Evolutionary conservation across 2,113 vertebrate species (phyloP).

Genomic region (Nothocercus nigrocapillus): DNA sequence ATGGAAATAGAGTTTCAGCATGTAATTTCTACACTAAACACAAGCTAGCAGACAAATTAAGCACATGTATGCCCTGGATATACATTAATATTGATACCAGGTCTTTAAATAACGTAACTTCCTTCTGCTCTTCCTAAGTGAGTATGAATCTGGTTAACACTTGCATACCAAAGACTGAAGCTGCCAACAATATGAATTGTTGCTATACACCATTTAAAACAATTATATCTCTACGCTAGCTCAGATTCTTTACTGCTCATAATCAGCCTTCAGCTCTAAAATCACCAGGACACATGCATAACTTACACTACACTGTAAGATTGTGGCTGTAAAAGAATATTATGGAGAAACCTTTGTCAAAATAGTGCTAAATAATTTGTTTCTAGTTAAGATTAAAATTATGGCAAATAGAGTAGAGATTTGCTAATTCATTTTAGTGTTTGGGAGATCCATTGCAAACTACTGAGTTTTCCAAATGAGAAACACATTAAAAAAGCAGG

Average conservation of each 20-base stretch:
- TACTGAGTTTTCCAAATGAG: constrained; percentile 56
- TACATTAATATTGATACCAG: neutral
- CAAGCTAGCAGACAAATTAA: neutral
- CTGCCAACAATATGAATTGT: neutral
- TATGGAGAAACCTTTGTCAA: constrained; percentile 6
- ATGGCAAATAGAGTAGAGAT: constrained; percentile 34
- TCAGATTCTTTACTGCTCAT: constrained; percentile 23
- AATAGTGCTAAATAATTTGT: constrained; percentile 53
- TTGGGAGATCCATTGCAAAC: constrained; percentile 55
- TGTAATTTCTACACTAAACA: neutral
- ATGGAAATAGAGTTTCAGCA: neutral
- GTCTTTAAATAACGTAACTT: neutral
- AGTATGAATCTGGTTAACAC: neutral
- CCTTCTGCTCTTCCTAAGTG: neutral
- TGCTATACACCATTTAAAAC: constrained; percentile 23
- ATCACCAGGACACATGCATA: neutral
- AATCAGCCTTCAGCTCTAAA: constrained; percentile 35
- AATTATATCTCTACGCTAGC: constrained; percentile 2
- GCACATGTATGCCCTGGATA: neutral
- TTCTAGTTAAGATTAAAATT: constrained; percentile 61
- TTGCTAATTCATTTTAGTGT: constrained; percentile 67
- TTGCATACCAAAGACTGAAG: neutral
- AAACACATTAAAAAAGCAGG: constrained; percentile 51
- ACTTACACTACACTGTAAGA: constrained; percentile 17
- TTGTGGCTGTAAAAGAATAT: constrained; percentile 28